These are phyloP conservation scores for Exocentrus adspersus DNA, from an alignment of 2,888 invertebrate species.

Conservation along the genomic window DNA sequence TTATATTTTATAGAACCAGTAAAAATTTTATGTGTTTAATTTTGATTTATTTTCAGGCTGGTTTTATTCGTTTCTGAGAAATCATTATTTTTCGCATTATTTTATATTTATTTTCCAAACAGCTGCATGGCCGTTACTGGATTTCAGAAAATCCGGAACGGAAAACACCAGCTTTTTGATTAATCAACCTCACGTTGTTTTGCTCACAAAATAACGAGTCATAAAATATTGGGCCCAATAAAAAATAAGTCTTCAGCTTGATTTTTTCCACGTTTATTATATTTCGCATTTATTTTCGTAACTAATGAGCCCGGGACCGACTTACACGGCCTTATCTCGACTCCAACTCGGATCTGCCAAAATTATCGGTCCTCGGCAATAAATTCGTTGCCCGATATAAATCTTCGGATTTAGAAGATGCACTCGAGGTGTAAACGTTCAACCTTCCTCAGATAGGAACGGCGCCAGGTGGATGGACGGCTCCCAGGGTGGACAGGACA, in stretches of 20 bases:
- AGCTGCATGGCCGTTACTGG: too few relatives aligned
- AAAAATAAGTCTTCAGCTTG: too few relatives aligned
- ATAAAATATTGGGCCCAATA: too few relatives aligned
- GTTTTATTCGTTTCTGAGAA: not conserved
- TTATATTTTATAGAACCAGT: not conserved
- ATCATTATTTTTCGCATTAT: not conserved
- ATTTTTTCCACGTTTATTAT: too few relatives aligned
- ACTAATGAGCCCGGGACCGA: not conserved
- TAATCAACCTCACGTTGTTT: too few relatives aligned
- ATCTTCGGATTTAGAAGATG: conserved; percentile 28
- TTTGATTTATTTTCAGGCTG: not conserved
- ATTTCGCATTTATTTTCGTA: not conserved
- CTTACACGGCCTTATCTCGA: not conserved
- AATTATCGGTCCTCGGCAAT: conserved; percentile 30
- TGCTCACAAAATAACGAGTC: too few relatives aligned
- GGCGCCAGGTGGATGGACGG: conserved; percentile 39
- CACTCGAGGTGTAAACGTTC: conserved; percentile 36
- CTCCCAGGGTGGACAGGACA: not conserved
- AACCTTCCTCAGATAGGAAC: conserved; percentile 30
- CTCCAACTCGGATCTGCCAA: conserved; percentile 9
- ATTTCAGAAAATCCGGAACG: too few relatives aligned
- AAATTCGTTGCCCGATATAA: conserved; percentile 30
- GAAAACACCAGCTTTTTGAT: too few relatives aligned
- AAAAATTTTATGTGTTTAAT: not conserved
- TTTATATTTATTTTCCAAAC: not conserved